phyloP scores from a whole-genome alignment of 2,113 vertebrate genomes.

The Cathartes aura region DNA sequence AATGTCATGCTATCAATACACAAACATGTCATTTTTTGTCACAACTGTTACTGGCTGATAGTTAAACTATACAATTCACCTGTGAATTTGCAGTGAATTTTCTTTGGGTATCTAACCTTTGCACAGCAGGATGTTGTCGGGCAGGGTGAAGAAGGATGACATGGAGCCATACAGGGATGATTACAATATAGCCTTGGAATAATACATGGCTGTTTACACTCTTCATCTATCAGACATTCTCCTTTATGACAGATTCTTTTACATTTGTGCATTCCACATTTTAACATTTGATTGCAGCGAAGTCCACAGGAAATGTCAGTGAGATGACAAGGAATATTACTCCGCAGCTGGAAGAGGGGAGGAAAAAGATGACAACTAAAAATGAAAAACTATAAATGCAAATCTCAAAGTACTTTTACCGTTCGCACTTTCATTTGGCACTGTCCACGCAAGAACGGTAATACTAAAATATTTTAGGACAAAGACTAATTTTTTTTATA shows the following conservation, averaged over 20 bases:
- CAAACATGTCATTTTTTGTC: neutral
- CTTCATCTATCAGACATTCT: constrained; percentile 86
- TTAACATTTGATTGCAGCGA: constrained; percentile 85
- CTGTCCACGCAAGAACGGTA: neutral
- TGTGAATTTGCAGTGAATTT: neutral
- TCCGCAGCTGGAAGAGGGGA: constrained; percentile 84
- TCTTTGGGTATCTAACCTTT: constrained; percentile 79
- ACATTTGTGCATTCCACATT: constrained; percentile 91
- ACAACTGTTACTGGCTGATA: neutral
- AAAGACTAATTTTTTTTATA: neutral
- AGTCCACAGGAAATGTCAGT: constrained; percentile 96
- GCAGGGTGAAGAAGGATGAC: constrained; percentile 87
- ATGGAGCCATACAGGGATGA: constrained; percentile 90
- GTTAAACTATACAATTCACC: neutral
- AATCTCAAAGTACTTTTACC: neutral
- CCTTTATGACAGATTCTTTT: constrained; percentile 93
- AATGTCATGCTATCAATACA: neutral
- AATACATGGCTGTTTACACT: constrained; percentile 89
- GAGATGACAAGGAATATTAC: constrained; percentile 96
- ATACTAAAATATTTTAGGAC: neutral
- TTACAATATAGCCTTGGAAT: constrained; percentile 86
- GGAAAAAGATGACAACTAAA: neutral
- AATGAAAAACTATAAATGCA: neutral
- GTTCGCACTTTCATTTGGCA: neutral
- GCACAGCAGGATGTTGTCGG: constrained; percentile 83